These are phyloP conservation scores for Brachylomia viminalis DNA, from an alignment of 2,888 invertebrate species.

Conservation along the genomic window DNA sequence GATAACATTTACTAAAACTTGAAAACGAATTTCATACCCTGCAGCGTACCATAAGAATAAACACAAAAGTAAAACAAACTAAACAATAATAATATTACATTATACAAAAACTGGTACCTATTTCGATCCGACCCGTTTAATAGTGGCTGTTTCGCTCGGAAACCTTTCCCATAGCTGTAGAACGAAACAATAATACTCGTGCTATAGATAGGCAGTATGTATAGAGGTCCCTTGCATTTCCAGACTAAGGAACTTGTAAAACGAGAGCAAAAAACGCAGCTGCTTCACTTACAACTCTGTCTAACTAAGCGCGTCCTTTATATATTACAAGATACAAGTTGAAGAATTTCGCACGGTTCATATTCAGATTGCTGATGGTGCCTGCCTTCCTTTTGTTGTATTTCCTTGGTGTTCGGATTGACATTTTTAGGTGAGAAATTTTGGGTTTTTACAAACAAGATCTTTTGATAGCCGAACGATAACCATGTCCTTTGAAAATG, in stretches of 20 bases:
- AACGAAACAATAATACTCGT: conserved; percentile 77
- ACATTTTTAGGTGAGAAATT: conserved; percentile 1
- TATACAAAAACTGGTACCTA: conserved; percentile 66
- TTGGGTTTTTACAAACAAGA: not conserved
- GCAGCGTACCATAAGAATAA: conserved; percentile 50
- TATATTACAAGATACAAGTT: conserved; percentile 60
- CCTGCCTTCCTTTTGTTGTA: conserved; percentile 47
- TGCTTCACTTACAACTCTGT: conserved; percentile 79
- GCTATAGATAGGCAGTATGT: conserved; percentile 66
- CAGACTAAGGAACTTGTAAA: conserved; percentile 83
- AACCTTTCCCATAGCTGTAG: conserved; percentile 80
- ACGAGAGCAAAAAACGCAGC: conserved; percentile 85
- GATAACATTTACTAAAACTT: conserved; percentile 24
- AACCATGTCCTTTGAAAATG: conserved; percentile 3
- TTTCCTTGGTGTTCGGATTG: conserved; percentile 21
- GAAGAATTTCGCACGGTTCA: conserved; percentile 72
- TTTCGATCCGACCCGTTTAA: conserved; percentile 67
- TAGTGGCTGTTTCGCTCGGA: conserved; percentile 70
- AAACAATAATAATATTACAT: conserved; percentile 59
- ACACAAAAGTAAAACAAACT: conserved; percentile 51
- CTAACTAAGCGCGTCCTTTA: conserved; percentile 71
- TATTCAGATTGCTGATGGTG: conserved; percentile 63
- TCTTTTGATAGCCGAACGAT: not conserved
- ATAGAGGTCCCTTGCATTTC: conserved; percentile 82
- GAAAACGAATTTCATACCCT: conserved; percentile 41